A percentile compares a stretch with the other conserved stretches of the same genome.
Evolutionary conservation across 2,113 vertebrate species (phyloP).

Genomic region (Corvus moneduloides): DNA sequence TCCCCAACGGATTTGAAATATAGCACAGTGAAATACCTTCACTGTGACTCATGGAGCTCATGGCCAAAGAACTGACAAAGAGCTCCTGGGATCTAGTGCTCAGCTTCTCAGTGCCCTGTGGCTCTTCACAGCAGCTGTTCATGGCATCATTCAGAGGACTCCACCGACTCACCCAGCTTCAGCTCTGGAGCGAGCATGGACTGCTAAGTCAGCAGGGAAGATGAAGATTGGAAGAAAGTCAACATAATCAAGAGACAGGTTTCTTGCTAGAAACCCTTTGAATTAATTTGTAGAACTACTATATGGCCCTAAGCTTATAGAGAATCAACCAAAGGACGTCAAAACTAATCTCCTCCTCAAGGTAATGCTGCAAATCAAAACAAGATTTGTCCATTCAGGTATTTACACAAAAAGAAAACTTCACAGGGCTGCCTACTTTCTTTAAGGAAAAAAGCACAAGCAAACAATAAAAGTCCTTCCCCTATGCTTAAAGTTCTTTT

Average conservation of each 20-base stretch:
- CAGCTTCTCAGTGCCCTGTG: neutral
- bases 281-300: neutral
- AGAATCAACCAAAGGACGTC: neutral
- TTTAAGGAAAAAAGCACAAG: neutral
- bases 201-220: neutral
- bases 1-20: neutral
- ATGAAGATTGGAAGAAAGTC: neutral
- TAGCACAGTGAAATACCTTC: neutral
- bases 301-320: neutral
- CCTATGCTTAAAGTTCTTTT: neutral
- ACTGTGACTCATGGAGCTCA: neutral
- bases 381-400: neutral
- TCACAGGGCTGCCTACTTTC: neutral
- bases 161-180: neutral
- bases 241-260: neutral
- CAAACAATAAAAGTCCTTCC: neutral
- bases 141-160: neutral
- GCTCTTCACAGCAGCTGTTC: neutral
- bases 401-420: neutral
- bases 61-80: neutral
- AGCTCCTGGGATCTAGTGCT: neutral
- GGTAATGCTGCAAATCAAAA: neutral
- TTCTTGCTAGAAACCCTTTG: neutral
- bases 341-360: neutral
- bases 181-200: neutral